Base-by-base conservation (phyloP, 2,113 vertebrate genomes). In the Pterophyllum scalare region DNA sequence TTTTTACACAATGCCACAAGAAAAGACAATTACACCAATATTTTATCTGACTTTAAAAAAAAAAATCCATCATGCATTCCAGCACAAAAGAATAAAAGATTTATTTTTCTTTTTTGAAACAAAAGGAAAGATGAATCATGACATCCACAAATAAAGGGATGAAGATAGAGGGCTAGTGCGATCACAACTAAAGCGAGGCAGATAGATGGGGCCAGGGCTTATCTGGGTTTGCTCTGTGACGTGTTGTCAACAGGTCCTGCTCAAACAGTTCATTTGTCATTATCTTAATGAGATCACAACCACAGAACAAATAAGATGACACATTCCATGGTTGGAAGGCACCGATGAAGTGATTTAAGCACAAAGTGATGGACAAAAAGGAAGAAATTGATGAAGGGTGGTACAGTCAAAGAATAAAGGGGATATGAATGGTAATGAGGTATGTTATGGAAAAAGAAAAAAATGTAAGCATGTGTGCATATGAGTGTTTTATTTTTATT, bases 201-300 rank as follows among this genome's bases (percentile, higher is more conserved):
- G 88, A 79, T n/a, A 57, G 82, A 83, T 78, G n/a, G n/a, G 75
- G 24, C 62, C 10, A 4, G 10, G 77, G 79, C 82, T 94, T 92
- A 91, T 93, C 90, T 20, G 67, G 12, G 79, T 14, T 70, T 40
- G 62, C 43, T 85, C 72, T 81, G 83, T 86, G 91, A 90, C 56
- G 54, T 74, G 79, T 80, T 79, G 87, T 92, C 84, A 91, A 87
- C 79, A 86, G 80, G 87, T 86, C 72, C 61, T 70, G 85, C 87
- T 81, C 86, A 89, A 92, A 88, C 87, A 89, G 82, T 92, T 93
- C 83, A 90, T 89, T 80, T 78, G 77, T 82, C 85, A 92, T 92
- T 91, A 94, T 94, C 90, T 92, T 92, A 95, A 94, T 91, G 81
- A 91, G 92, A 95, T 94, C 88, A 54, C 33, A 22, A 85, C 79